Evolutionary conservation across 2,113 vertebrate genomes (phyloP), one percentile per base, ranked within the genome.

Genomic region (Loxodonta africana): DNA sequence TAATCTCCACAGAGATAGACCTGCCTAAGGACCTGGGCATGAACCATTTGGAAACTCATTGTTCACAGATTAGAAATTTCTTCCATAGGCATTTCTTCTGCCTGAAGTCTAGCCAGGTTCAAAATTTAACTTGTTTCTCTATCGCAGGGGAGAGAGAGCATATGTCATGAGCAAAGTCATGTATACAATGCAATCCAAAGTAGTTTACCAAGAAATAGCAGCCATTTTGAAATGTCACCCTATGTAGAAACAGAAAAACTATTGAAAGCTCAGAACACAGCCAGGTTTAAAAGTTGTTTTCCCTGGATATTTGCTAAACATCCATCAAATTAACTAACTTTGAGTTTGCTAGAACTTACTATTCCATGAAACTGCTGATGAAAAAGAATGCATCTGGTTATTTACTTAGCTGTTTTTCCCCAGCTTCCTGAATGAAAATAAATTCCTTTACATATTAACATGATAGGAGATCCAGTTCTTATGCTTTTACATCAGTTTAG

Each of bases 401-500:
- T 80, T 81, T 44, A 33, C n/a, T 71, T n/a, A 63, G 14, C 6
- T 62, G 15, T 65, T 88, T 97, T 88, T 73, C 76, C 23, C 41
- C 28, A 62, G n/a, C 6, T 73, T 96, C 15, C 63, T 81, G 15
- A 71, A 67, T 87, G 80, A 83, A 97, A 96, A 77, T 20, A 87
- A 76, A 69, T 63, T 89, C 5, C 25, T 94, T 62, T 84, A 51
- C 41, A 69, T 74, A 37, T 77, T 77, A 65, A 60, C 5, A 86
- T 81, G 71, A 77, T 6, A 86, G 23, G 30, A 67, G 33, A 88
- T 74, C 8, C 60, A 37, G 9, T 82, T 88, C 46, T 74, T 85
- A 30, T 1, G 6, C 65, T 53, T 85, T 84, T 77, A 17, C 41
- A 41, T 78, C 71, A 76, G 12, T 57, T 62, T 62, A 62, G 21